Evolutionary conservation across 2,113 vertebrate genomes (phyloP), one percentile per base, ranked within the genome.

Genomic region (Phylloscopus whistleri): DNA sequence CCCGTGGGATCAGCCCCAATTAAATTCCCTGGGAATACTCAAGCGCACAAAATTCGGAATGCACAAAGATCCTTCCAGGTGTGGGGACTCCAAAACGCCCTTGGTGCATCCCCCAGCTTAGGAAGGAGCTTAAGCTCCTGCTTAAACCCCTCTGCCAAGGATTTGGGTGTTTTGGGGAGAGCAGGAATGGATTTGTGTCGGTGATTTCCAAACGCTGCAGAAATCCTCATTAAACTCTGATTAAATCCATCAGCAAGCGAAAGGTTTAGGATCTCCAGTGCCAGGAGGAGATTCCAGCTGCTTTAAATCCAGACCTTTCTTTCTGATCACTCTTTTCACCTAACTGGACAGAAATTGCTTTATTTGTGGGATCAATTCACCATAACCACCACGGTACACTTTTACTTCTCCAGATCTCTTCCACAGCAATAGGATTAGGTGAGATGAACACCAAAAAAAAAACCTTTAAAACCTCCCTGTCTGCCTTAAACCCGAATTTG

Each of bases 401-500:
- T 92, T 87, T 53, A 68, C 67, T 79, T 93, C 79, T 82, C 88
- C 91, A 94, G 94, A 95, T 70, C 58, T 74, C 70, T 90, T 80
- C 69, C 89, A 97, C 95, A 95, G 96, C 80, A 93, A 93, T 79
- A 89, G 89, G 75, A 92, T 97, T 95, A 90, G 85, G 78, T 89
- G 91, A 90, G 78, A 68, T 52, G n/a, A 76, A 76, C 6, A 49
- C 43, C 39, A 68, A 94, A 73, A 51, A 84, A 91, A 89, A 48
- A n/a, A 2, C 13, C 33, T 30, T 82, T 35, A 31, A 80, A 94
- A 94, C 90, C 78, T 58, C 44, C 30, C 78, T 84, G 88, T 92
- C 92, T 93, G 82, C 89, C 93, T 96, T 84, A 89, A 96, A 97
- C 69, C 92, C 93, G 58, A 96, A 93, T 89, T 90, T 56, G 80